These are phyloP conservation scores for Magallana gigas DNA, from an alignment of 1,140 invertebrate genomes.

Conservation along the genomic window DNA sequence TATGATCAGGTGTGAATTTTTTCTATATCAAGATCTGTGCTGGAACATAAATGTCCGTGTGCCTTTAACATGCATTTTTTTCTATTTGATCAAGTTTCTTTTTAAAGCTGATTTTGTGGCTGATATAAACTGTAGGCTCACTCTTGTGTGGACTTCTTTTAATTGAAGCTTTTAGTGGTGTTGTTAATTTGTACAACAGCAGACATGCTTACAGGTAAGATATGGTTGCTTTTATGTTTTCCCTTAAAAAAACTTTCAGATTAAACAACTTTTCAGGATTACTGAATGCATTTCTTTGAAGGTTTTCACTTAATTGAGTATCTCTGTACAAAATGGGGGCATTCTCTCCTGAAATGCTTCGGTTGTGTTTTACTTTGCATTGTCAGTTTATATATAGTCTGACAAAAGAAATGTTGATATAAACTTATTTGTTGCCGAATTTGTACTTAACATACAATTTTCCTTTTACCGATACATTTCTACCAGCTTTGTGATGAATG, in stretches of 20 bases:
- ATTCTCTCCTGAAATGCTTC: no score
- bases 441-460: no score
- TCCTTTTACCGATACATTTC: no score
- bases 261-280: neutral
- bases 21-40: neutral
- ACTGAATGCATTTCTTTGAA: no score
- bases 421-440: no score
- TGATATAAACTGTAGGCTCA: neutral
- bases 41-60: neutral
- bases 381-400: no score
- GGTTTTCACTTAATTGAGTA: no score
- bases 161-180: neutral
- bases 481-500: no score
- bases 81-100: slow-evolving; percentile 20
- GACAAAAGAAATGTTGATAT: no score
- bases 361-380: no score
- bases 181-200: neutral
- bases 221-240: neutral
- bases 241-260: neutral
- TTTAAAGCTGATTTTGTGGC: neutral
- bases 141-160: slow-evolving; percentile 27
- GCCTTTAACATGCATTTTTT: neutral
- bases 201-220: neutral
- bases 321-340: no score
- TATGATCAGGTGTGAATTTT: slow-evolving; percentile 16